Conservation (phyloP, 2,888 invertebrate species). For the Diarsia rubi region DNA sequence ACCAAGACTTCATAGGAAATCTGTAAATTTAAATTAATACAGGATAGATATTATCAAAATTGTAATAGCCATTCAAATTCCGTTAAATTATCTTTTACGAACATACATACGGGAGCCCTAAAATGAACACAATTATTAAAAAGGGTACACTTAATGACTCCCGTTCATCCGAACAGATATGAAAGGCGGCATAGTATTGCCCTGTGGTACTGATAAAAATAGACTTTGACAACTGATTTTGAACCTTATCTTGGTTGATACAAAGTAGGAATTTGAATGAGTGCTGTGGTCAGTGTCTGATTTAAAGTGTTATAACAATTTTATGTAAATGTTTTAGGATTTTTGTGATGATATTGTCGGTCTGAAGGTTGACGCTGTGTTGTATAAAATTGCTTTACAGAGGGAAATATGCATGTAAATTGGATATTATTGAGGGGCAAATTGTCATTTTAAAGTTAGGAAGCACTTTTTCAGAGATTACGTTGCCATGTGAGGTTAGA, state of each 20-base stretch:
- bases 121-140: constrained; percentile 62
- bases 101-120: constrained; percentile 22
- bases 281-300: constrained; percentile 19
- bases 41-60: neutral
- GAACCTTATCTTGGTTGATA: accelerated
- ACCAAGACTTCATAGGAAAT: neutral
- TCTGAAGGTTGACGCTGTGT: constrained; percentile 30
- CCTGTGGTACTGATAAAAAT: constrained; percentile 33
- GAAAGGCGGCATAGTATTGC: constrained; percentile 50
- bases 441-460: constrained; percentile 23
- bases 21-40: neutral
- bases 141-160: constrained; percentile 53
- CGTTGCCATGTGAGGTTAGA: neutral
- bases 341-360: constrained; percentile 48
- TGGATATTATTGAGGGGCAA: constrained; percentile 41
- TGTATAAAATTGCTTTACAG: constrained; percentile 34
- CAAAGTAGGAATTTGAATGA: constrained; percentile 16
- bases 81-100: constrained; percentile 32
- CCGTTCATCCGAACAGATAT: constrained; percentile 47
- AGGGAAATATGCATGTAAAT: constrained; percentile 53
- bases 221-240: constrained; percentile 6
- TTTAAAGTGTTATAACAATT: constrained; percentile 53
- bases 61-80: constrained; percentile 14
- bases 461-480: neutral
- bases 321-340: constrained; percentile 55